Conservation (phyloP, 2,797 vertebrate genomes). For the Calcarius lapponicus region DNA sequence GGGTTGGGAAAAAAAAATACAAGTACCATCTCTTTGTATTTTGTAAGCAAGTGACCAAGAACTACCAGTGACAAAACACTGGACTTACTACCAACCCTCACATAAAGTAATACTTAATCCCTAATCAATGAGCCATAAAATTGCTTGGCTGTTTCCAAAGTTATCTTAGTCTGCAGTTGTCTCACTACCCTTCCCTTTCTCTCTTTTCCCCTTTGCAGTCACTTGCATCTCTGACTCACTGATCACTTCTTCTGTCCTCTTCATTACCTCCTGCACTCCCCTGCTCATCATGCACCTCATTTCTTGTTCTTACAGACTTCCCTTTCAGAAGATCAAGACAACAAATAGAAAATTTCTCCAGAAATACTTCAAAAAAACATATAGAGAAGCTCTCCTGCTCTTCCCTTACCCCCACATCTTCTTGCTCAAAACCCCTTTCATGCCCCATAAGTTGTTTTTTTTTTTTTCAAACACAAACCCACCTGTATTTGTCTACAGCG, state of each 20-base stretch:
- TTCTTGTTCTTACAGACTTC: background rate
- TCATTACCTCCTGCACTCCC: background rate
- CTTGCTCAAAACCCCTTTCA: background rate
- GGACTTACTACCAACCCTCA: background rate
- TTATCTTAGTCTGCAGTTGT: background rate
- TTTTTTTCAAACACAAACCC: background rate
- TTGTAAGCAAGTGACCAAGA: background rate
- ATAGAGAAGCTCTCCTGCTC: background rate
- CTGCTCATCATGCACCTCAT: background rate
- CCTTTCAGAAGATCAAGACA: background rate
- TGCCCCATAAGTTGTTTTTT: rapidly evolving
- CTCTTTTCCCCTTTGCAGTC: background rate
- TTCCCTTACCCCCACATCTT: background rate
- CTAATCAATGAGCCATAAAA: background rate
- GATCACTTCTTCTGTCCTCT: background rate
- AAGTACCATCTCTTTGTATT: background rate
- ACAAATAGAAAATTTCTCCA: background rate
- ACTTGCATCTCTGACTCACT: background rate
- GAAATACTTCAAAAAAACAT: background rate
- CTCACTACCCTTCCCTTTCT: background rate
- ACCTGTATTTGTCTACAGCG: background rate
- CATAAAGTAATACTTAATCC: background rate
- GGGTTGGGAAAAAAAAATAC: background rate
- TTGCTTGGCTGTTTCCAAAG: background rate
- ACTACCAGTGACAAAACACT: background rate